Evolutionary conservation across 2,888 invertebrate species (phyloP), one percentile per base, ranked within the genome.

Genomic region (Odontocolon sp.): DNA sequence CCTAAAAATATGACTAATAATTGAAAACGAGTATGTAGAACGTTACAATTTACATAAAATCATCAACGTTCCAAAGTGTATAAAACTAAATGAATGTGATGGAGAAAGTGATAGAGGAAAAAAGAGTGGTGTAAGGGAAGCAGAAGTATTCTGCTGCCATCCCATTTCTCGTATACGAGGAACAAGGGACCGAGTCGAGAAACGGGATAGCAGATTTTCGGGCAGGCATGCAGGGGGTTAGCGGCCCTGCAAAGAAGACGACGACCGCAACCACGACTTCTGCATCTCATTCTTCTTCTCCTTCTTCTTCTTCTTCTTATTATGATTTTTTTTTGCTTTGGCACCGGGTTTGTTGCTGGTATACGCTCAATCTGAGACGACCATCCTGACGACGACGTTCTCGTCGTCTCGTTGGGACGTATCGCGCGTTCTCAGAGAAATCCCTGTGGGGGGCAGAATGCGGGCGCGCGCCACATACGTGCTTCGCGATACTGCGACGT

Each of bases 321-420:
- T 47, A 2, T 38, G 4, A n/a, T 5, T 36, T 36, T 36, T 36
- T 36, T 36, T 36, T 36, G n/a, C 36, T 2, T 36, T 8, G 14
- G 40, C 4, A 14, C 40, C 40, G 2, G 9, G 11, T 1, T n/a
- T 16, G 6, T 16, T 45, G 21, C 21, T n/a, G n/a, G 21, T 21
- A 21, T 18, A 9, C 18, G 45, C 16, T 18, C 2, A 45, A n/a
- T 9, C 18, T 21, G 8, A 45, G 21, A 21, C 21, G 18, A 45
- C 45, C 21, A 6, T 9, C 76, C 69, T 75, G 72, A 63, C 59
- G 54, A 11, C 52, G 28, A 57, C 47, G 69, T 64, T 57, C 50
- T 18, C 45, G 52, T 26, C 9, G n/a, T n/a, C 28, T 18, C n/a
- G 1, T 45, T 50, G 4, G 11, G 33, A 56, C 59, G 59, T 42